Percentiles rank a stretch among this genome's conserved stretches.
phyloP scores from a whole-genome alignment of 2,888 invertebrate species.

The Andrena trimmerana region DNA sequence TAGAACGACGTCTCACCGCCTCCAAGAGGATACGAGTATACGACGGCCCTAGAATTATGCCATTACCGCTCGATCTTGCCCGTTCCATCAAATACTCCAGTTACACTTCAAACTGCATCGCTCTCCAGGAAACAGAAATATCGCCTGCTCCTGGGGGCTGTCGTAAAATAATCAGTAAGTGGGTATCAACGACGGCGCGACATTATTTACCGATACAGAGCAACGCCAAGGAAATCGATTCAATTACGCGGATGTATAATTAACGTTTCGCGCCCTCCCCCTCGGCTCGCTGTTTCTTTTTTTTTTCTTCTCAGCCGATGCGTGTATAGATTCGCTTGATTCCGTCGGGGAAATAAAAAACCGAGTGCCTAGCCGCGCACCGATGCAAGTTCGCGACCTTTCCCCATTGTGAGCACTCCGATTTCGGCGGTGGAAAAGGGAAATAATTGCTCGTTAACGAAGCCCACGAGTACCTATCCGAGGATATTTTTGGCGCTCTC shows the following conservation, averaged over 20 bases:
- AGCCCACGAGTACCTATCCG: conserved; percentile 61
- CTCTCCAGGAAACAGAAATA: not conserved
- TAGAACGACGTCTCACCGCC: conserved; percentile 24
- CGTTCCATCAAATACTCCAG: conserved; percentile 40
- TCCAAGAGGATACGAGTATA: conserved; percentile 31
- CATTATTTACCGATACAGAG: not conserved
- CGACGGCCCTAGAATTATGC: conserved; percentile 46
- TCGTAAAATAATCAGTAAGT: conserved; percentile 1
- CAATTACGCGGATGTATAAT: conserved; percentile 2
- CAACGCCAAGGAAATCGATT: not conserved
- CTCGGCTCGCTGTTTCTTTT: not conserved
- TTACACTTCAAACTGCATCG: conserved; percentile 23
- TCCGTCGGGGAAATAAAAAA: not conserved
- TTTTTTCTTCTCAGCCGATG: not conserved
- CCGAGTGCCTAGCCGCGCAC: not conserved
- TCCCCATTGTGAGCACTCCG: conserved; percentile 11
- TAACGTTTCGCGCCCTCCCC: not conserved
- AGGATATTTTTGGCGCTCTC: conserved; percentile 67
- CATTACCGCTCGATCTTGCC: conserved; percentile 39
- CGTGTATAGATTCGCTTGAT: not conserved
- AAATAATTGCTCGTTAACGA: conserved; percentile 66
- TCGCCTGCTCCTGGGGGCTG: not conserved
- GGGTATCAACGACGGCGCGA: not conserved
- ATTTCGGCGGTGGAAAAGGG: conserved; percentile 46
- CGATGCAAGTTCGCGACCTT: conserved; percentile 33